These are phyloP conservation scores for Drosophila parvula DNA, from an alignment of 1,140 invertebrate genomes.

Conservation along the genomic window DNA sequence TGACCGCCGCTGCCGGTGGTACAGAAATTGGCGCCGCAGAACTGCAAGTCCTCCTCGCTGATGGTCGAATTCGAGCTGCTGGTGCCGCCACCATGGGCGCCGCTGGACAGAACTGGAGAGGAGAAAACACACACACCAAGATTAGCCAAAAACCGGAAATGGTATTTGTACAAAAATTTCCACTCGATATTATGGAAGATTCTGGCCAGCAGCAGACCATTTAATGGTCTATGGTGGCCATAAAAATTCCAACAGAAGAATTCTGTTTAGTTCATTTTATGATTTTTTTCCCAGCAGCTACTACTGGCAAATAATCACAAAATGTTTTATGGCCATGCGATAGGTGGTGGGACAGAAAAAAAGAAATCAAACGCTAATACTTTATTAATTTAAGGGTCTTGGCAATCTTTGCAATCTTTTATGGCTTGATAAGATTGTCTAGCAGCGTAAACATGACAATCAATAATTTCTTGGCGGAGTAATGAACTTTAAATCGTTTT, in stretches of 20 bases:
- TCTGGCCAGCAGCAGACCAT: background rate
- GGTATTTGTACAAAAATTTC: background rate
- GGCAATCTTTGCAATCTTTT: conserved; percentile 5
- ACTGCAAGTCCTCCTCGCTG: conserved; percentile 85
- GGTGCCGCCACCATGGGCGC: conserved; percentile 87
- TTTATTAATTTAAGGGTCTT: conserved; percentile 25
- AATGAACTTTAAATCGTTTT: background rate
- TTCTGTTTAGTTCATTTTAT: conserved; percentile 2
- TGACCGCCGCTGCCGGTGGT: conserved; percentile 87
- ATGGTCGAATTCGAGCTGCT: conserved; percentile 84
- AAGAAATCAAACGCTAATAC: conserved; percentile 31
- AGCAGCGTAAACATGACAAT: conserved; percentile 8
- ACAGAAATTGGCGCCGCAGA: conserved; percentile 94
- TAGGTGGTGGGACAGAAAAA: conserved; percentile 3
- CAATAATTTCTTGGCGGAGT: background rate
- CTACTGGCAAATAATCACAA: background rate
- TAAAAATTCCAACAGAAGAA: background rate
- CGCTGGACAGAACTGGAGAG: conserved; percentile 88
- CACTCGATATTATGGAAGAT: background rate
- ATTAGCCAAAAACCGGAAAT: background rate
- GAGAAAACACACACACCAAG: background rate
- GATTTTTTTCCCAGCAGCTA: background rate
- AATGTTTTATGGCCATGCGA: conserved; percentile 17
- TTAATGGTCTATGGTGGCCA: background rate
- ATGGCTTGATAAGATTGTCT: conserved; percentile 14